Evolutionary conservation across 2,888 invertebrate genomes (phyloP), one percentile per base, ranked within the genome.

Genomic region (Monoplex corrugatus): DNA sequence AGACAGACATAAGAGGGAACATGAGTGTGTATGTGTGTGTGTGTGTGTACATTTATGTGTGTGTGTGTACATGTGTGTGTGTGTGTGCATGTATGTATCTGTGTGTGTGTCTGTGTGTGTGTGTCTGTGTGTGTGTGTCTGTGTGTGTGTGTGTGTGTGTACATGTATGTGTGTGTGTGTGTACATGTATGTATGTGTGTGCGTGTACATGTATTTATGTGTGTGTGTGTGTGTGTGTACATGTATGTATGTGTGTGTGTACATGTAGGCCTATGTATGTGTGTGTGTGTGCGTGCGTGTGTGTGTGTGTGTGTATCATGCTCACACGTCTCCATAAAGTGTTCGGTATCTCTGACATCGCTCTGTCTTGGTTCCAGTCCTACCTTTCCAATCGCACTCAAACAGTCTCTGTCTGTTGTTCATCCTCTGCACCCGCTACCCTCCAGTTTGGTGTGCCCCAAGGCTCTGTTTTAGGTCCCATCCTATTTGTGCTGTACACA

Each of bases 161-260:
- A 16, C 16, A 16, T 50, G 75, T 75, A 28, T 75, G 28, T 75
- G 75, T 75, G 75, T 75, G 75, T 75, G 75, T 75, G 75, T 35
- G 28, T 75, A 35, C 28, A 28, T 75, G 75, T 35, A 28, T 35
- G 75, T 75, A 35, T 75, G 75, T 75, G 75, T 35, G 75, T 75
- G n/a, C 28, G 75, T 75, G n/a, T 38, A 23, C 23, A 28, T 43
- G 44, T 43, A 35, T 13, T 3, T 23, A 44, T 35, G 45, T 35
- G 45, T 45, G 82, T 28, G 82, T 82, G 82, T 28, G 82, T 75
- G 45, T 28, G 40, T 80, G 80, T n/a, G 38, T 80, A n/a, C 28
- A 38, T 40, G 38, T 80, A 38, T 80, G 80, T 40, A 19, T 80
- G 38, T 80, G 80, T 80, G 43, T 80, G 80, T 80, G 80, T 80